Evolutionary conservation across 2,888 invertebrate species (phyloP), one percentile per base, ranked within the genome.

Genomic region (Cremastinae sp.): DNA sequence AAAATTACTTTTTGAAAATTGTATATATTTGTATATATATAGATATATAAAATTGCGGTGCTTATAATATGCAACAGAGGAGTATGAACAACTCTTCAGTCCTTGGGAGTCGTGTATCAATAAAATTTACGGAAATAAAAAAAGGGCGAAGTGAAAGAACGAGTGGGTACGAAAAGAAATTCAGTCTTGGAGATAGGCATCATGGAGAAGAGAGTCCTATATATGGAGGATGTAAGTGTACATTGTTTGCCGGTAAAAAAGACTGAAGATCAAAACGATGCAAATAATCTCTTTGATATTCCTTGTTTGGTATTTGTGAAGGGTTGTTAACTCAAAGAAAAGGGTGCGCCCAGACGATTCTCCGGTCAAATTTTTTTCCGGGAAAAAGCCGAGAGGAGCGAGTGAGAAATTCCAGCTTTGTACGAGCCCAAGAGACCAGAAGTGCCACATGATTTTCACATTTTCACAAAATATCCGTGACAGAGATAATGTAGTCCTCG

Each of bases 11-110:
- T n/a, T n/a, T n/a, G n/a, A n/a, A n/a, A n/a, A n/a, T n/a, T n/a
- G n/a, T n/a, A n/a, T n/a, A n/a, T n/a, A n/a, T n/a, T n/a, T n/a
- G n/a, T n/a, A n/a, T n/a, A n/a, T n/a, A n/a, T n/a, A n/a, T n/a
- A n/a, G n/a, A 64, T 72, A 66, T 59, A 22, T 78, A 75, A 66
- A 75, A 73, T 77, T 69, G 71, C 55, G 56, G 74, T 79, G 74
- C 61, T 76, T 75, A 49, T 79, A 74, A 49, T 69, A 77, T 71
- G 73, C 55, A 71, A 58, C 41, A 56, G 74, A 18, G 49, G 79
- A 78, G 68, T 61, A 74, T 51, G 69, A 41, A 78, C 80, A 75
- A 79, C 76, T 76, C 70, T 70, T 75, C 70, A 79, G 79, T 80
- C 74, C 71, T 35, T 66, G 28, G 41, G 55, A 62, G 49, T 59